These are phyloP conservation scores for Sylvietta virens DNA, from an alignment of 2,113 vertebrate genomes.

Conservation along the genomic window DNA sequence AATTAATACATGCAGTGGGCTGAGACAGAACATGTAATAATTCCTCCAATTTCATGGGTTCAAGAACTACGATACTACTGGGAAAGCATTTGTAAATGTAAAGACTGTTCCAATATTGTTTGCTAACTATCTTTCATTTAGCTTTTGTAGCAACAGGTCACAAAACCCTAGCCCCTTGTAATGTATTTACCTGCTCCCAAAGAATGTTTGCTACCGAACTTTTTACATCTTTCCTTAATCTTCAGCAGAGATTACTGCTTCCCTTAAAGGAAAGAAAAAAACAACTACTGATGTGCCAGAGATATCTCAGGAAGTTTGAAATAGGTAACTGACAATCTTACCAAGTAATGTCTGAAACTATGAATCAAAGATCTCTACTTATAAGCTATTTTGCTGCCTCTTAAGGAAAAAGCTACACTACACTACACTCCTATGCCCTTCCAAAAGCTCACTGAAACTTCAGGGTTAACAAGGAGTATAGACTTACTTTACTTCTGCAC, in stretches of 20 bases:
- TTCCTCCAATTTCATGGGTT: neutral
- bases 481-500: neutral
- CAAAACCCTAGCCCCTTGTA: neutral
- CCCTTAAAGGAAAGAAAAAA: neutral
- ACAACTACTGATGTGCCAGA: neutral
- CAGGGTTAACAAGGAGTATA: neutral
- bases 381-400: neutral
- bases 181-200: neutral
- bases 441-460: neutral
- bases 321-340: neutral
- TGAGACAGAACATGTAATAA: neutral
- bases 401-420: neutral
- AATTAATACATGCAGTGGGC: neutral
- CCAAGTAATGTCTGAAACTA: neutral
- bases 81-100: neutral
- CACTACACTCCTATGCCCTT: neutral
- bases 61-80: neutral
- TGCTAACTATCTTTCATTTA: neutral
- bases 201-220: neutral
- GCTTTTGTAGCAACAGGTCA: neutral
- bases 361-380: neutral
- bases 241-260: neutral
- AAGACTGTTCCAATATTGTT: neutral
- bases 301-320: neutral
- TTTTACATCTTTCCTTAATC: neutral